Percentiles rank a stretch among this genome's conserved stretches.
Evolutionary conservation across 2,888 invertebrate genomes (phyloP).

Genomic region (Callyntrura guangdongensis): DNA sequence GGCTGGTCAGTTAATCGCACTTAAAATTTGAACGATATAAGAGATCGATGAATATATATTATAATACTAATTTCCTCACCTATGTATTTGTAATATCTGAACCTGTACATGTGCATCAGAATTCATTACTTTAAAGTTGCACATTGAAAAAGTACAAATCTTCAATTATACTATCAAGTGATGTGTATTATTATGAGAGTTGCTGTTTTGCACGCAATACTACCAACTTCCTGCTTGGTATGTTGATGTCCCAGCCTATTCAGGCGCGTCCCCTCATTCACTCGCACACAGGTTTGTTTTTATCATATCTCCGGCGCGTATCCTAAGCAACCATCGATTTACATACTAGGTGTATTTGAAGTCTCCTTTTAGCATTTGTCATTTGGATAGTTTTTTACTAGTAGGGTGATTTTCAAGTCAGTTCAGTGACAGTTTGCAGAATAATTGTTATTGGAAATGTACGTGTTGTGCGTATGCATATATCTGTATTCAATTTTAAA

Average conservation of each 20-base stretch:
- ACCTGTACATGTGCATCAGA: too few relatives aligned
- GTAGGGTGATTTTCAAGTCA: too few relatives aligned
- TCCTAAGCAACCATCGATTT: constrained; percentile 56
- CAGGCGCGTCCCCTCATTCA: neutral
- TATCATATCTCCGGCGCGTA: neutral
- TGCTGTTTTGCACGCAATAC: neutral
- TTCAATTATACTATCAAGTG: neutral
- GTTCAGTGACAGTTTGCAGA: too few relatives aligned
- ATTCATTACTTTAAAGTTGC: too few relatives aligned
- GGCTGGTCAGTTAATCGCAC: too few relatives aligned
- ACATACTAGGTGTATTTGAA: neutral
- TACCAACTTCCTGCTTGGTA: neutral
- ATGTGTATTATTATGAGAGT: neutral
- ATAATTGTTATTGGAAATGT: too few relatives aligned
- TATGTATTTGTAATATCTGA: too few relatives aligned
- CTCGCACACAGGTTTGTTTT: constrained; percentile 14
- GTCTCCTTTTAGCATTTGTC: neutral
- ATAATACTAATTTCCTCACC: too few relatives aligned
- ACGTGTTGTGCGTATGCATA: too few relatives aligned
- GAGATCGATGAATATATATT: too few relatives aligned
- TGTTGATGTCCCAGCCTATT: neutral
- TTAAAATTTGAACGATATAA: too few relatives aligned
- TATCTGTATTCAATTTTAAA: neutral
- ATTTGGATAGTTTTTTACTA: neutral
- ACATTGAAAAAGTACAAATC: neutral